Conservation (phyloP, 2,888 invertebrate genomes). For the Leptinotarsa haldemani region DNA sequence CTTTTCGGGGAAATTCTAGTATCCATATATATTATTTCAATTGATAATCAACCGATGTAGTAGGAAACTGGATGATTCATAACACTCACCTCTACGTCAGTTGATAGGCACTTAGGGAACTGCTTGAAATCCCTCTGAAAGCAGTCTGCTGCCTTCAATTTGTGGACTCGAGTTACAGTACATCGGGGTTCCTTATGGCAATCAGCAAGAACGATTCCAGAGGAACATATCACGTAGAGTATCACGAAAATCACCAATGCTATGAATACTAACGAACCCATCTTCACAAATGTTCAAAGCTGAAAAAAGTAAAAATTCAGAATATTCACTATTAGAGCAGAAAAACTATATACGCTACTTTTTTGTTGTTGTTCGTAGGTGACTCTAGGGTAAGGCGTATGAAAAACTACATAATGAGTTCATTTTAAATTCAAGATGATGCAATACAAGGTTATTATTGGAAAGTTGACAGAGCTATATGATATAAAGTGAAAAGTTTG, state of each 20-base stretch:
- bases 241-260: background rate
- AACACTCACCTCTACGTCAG: constrained; percentile 59
- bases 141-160: constrained; percentile 61
- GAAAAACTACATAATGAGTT: background rate
- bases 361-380: background rate
- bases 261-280: constrained; percentile 11
- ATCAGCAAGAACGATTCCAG: constrained; percentile 18
- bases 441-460: background rate
- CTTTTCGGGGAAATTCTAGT: no score
- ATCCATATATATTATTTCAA: no score
- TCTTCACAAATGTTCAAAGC: constrained; percentile 22
- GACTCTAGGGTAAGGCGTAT: background rate
- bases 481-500: no score
- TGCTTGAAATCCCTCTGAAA: constrained; percentile 55
- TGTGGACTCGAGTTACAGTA: constrained; percentile 51
- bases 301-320: constrained; percentile 21
- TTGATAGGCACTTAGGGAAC: constrained; percentile 59
- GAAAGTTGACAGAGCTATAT: no score
- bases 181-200: constrained; percentile 53
- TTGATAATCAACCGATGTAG: no score
- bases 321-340: background rate
- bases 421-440: background rate
- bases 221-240: constrained; percentile 10
- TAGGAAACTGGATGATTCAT: background rate
- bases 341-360: background rate